Evolutionary conservation across 2,113 vertebrate species (phyloP), one percentile per base, ranked within the genome.

Genomic region (Hiodon tergisus): DNA sequence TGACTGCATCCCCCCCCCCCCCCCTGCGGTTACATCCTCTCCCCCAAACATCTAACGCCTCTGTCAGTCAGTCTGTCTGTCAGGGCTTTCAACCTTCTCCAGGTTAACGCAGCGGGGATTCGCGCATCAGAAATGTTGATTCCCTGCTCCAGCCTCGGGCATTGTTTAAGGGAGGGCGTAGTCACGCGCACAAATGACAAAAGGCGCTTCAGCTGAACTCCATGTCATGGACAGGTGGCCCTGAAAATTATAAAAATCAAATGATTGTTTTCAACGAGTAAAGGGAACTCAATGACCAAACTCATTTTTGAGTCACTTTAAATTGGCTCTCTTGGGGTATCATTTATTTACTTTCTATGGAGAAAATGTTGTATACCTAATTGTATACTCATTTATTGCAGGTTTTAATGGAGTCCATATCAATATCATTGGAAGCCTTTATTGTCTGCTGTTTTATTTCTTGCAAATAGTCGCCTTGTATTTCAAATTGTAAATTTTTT

Each of bases 401-500:
- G 46, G 7, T 70, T 69, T 70, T 70, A 70, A 70, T 70, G 69
- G 54, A 70, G 67, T 48, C 62, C 61, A 17, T 74, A 66, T 74
- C 72, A 5, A 8, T 67, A n/a, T 74, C 72, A 57, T 62, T 66
- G 62, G 67, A 67, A 67, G 52, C 62, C 63, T 66, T 74, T 65
- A 66, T 16, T 74, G 72, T 74, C 62, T 74, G 72, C 17, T 65
- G 61, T 55, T 74, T 66, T 62, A 67, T 65, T 55, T 8, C 52
- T 66, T 14, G 13, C 16, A 14, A 57, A 48, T 13, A 66, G 16
- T 54, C 52, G 13, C 53, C 62, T 66, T 52, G 17, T 74, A 31
- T 66, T 54, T 52, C 58, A 72, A 72, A 72, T 72, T 66, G 61
- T 46, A 54, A 74, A 58, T n/a, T 73, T 65, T 73, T 65, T 62